Percentiles rank a stretch among this genome's conserved stretches.
phyloP scores from a whole-genome alignment of 2,888 invertebrate species.

The Heliconius cydno region DNA sequence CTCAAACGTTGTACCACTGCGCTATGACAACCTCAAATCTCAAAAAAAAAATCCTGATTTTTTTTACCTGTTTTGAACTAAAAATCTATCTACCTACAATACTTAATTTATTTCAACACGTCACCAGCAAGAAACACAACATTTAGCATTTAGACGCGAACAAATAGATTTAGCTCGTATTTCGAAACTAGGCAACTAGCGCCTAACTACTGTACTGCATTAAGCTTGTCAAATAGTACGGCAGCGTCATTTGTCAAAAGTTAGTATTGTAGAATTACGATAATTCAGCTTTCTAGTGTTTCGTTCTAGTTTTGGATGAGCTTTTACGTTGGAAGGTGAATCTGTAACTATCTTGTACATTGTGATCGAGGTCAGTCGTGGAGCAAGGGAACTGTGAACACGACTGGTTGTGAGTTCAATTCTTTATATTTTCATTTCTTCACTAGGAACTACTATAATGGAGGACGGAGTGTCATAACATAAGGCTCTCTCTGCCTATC shows the following conservation, averaged over 20 bases:
- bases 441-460: too few species aligned
- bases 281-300: conserved; percentile 1
- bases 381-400: too few species aligned
- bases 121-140: conserved; percentile 28
- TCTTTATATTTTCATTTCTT: too few species aligned
- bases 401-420: too few species aligned
- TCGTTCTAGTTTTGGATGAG: conserved; percentile 1
- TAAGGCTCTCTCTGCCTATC: too few species aligned
- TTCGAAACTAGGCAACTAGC: conserved; percentile 45
- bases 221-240: conserved; percentile 33
- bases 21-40: background rate
- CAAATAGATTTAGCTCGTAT: conserved; percentile 45
- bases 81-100: background rate
- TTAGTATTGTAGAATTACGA: conserved; percentile 18
- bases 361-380: background rate
- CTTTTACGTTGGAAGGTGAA: background rate
- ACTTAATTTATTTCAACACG: conserved; percentile 8
- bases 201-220: conserved; percentile 38
- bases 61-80: background rate
- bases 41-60: too few species aligned
- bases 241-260: conserved; percentile 27
- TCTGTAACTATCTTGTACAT: background rate
- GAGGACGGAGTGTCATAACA: too few species aligned
- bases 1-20: background rate
- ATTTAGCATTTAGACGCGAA: conserved; percentile 43